Percentiles rank a stretch among this genome's conserved stretches.
Evolutionary conservation across 2,113 vertebrate species (phyloP).

Genomic region (Syngnathoides biaculeatus): DNA sequence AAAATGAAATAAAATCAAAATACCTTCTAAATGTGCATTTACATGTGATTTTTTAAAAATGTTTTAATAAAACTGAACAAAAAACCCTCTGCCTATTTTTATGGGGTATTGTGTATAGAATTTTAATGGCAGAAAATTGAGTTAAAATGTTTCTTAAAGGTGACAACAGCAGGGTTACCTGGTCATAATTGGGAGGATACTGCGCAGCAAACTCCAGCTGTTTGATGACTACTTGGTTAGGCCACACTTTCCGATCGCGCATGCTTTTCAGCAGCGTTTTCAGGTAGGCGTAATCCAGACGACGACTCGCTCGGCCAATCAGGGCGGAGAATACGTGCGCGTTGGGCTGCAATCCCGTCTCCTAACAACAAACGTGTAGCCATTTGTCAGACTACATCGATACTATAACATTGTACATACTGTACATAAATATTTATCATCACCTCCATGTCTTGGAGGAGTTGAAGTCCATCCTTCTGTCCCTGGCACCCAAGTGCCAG

Average conservation of each 20-base stretch:
- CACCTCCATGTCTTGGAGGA: slow-evolving; percentile 88
- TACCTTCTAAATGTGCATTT: no score
- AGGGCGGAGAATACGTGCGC: slow-evolving; percentile 84
- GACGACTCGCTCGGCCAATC: slow-evolving; percentile 77
- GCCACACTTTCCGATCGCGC: slow-evolving; percentile 73
- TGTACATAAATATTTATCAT: background rate
- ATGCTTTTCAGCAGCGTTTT: slow-evolving; percentile 82
- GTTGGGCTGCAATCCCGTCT: slow-evolving; percentile 79
- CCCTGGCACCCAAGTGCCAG: slow-evolving; percentile 82
- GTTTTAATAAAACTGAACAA: no score
- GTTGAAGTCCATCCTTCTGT: slow-evolving; percentile 77
- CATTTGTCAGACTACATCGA: background rate
- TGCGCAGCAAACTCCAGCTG: slow-evolving; percentile 88
- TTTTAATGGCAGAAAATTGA: no score
- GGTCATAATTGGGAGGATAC: slow-evolving; percentile 86
- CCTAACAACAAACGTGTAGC: slow-evolving; percentile 60
- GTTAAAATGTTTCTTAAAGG: background rate
- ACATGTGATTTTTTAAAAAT: no score
- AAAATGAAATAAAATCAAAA: no score
- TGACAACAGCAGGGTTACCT: slow-evolving; percentile 64
- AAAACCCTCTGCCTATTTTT: no score
- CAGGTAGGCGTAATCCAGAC: slow-evolving; percentile 85
- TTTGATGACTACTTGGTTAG: slow-evolving; percentile 86
- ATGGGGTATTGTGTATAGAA: no score
- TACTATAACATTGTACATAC: background rate